Percentiles rank a stretch among this genome's conserved stretches.
Conservation (phyloP, 2,797 vertebrate genomes). For the Coranthus polyacanthus region DNA sequence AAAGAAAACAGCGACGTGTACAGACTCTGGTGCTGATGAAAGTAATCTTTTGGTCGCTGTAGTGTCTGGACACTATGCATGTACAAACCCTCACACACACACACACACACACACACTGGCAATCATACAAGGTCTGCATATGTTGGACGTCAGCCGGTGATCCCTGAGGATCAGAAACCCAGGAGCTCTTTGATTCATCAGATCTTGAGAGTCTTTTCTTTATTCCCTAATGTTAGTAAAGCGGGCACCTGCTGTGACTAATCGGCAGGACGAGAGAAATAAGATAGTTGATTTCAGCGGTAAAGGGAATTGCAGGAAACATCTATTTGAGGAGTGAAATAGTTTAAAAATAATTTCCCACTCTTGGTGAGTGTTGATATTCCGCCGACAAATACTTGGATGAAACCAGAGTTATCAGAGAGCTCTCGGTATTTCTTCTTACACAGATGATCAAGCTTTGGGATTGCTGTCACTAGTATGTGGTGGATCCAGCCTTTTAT, state of each 20-base stretch:
- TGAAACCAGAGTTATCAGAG: conserved; percentile 4
- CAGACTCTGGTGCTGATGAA: conserved; percentile 12
- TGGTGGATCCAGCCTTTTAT: too few relatives aligned
- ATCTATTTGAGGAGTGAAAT: conserved; percentile 19
- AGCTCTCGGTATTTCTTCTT: neutral
- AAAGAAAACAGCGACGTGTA: conserved; percentile 14
- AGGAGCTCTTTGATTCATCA: conserved; percentile 57
- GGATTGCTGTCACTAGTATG: too few relatives aligned
- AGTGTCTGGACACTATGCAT: neutral
- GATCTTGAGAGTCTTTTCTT: conserved; percentile 41
- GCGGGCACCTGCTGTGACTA: conserved; percentile 59
- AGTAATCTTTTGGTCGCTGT: conserved; percentile 35
- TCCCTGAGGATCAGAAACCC: conserved; percentile 44
- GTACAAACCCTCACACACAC: neutral
- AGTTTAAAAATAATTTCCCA: conserved; percentile 26
- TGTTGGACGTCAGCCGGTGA: neutral
- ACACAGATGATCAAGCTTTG: neutral
- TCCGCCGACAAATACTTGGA: conserved; percentile 10
- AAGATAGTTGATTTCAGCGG: conserved; percentile 24
- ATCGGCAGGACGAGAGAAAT: conserved; percentile 41
- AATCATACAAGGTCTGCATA: neutral
- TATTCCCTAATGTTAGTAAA: conserved; percentile 42
- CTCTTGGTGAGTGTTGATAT: conserved; percentile 28
- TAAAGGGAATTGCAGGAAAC: conserved; percentile 31
- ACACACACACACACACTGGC: neutral